Percentiles rank a stretch among this genome's conserved stretches.
Evolutionary conservation across 2,113 vertebrate species (phyloP).

Genomic region (Xiphophorus maculatus): DNA sequence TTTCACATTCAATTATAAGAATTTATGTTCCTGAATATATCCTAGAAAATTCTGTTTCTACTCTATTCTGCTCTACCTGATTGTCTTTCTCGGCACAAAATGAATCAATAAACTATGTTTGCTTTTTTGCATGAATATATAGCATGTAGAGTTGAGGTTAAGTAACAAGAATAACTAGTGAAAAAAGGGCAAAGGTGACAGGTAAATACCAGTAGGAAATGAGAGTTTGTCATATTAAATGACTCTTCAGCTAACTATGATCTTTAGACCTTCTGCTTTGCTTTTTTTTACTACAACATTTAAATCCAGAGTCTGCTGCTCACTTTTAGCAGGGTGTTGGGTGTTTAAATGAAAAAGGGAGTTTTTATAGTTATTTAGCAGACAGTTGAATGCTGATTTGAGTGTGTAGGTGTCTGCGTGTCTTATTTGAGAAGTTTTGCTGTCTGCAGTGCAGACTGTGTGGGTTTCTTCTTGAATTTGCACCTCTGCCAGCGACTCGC

Average conservation of each 20-base stretch:
- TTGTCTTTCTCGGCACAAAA: too few relatives aligned
- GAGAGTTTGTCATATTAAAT: neutral
- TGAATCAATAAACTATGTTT: too few relatives aligned
- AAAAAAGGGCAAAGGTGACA: neutral
- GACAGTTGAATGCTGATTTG: constrained; percentile 16
- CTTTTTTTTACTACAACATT: neutral
- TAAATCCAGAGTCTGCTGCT: neutral
- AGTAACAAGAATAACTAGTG: neutral
- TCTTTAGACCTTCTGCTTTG: neutral
- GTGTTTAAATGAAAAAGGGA: neutral
- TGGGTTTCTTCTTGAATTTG: constrained; percentile 8
- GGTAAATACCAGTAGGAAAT: neutral
- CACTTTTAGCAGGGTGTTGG: neutral
- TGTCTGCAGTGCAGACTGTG: neutral
- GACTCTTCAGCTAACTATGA: too few relatives aligned
- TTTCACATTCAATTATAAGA: too few relatives aligned
- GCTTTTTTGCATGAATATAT: too few relatives aligned
- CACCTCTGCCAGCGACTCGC: constrained; percentile 41
- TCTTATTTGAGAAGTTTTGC: constrained; percentile 23
- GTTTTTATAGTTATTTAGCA: constrained; percentile 4
- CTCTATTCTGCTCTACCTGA: too few relatives aligned
- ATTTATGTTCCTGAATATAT: too few relatives aligned
- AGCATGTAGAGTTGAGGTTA: too few relatives aligned
- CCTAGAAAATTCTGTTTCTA: too few relatives aligned
- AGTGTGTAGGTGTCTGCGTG: constrained; percentile 26